These are phyloP conservation scores for Callospermophilus lateralis DNA, from an alignment of 2,113 vertebrate genomes.

Conservation along the genomic window DNA sequence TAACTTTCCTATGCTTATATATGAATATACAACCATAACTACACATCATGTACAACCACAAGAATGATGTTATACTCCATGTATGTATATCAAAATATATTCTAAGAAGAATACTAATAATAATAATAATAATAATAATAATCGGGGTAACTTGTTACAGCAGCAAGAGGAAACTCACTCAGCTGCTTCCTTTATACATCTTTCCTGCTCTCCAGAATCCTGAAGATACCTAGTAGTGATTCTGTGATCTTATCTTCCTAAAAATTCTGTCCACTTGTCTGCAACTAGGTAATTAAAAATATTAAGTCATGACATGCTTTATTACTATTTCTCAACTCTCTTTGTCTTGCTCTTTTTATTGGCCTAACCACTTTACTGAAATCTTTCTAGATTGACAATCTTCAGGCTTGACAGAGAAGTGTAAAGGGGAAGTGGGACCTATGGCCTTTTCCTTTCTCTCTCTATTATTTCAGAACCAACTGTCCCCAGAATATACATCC, in stretches of 20 bases:
- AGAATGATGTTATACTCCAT: no score
- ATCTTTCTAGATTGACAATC: neutral
- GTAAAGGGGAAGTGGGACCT: neutral
- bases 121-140: neutral
- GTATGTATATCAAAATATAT: no score
- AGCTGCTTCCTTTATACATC: neutral
- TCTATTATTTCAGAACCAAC: neutral
- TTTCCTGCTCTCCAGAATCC: slow-evolving; percentile 17
- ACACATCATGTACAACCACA: no score
- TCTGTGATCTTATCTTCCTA: neutral
- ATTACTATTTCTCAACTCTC: neutral
- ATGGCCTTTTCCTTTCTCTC: neutral
- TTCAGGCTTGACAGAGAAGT: neutral
- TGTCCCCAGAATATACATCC: no score
- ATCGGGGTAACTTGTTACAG: neutral
- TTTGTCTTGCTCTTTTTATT: neutral
- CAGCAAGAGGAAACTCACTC: slow-evolving; percentile 4
- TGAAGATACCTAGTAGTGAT: neutral
- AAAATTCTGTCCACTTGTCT: slow-evolving; percentile 13
- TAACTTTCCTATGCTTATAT: no score
- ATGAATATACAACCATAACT: no score
- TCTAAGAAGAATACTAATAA: no score
- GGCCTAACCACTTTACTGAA: neutral
- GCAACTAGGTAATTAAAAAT: neutral
- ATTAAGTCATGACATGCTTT: neutral